Evolutionary conservation across 2,113 vertebrate genomes (phyloP), one percentile per base, ranked within the genome.

Genomic region (Campylomormyrus tamandua): DNA sequence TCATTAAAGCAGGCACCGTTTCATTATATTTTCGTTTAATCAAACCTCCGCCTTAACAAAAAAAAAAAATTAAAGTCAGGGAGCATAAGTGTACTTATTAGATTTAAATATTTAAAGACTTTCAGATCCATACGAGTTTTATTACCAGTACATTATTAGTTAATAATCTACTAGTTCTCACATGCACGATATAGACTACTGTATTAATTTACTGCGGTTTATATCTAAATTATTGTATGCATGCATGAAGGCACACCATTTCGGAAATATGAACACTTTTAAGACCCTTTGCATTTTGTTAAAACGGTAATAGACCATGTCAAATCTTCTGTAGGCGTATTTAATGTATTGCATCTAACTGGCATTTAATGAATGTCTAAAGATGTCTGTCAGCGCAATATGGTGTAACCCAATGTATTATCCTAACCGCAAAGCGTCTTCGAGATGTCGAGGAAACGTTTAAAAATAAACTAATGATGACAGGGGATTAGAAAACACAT

Each of bases 21-120:
- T 90, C 83, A 89, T 90, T 53, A 87, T 90, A 90, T 91, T 83
- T 89, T 87, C 66, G 91, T 92, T 89, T 83, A 88, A 70, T 11
- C 9, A 70, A 70, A 70, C 62, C 27, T 13, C 10, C 27, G 62
- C n/a, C 58, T 11, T 58, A 58, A 24, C 21, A 58, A 58, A 58
- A 56, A 58, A 2, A 27, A 8, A 9, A 27, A 9, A n/a, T 3
- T 27, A 70, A 31, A 70, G n/a, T 11, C 62, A 0, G 27, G 27
- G 62, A 31, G n/a, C n/a, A 70, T 31, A 27, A 66, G n/a, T 66
- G 11, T 9, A 27, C 3, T 27, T 66, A 66, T 66, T 62, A 62
- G 24, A 62, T 62, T n/a, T 62, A 62, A 70, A 27, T 31, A 31
- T 70, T 70, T 70, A 70, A 70, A 70, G 62, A 27, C n/a, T 10